Percentiles rank a stretch among this genome's conserved stretches.
Conservation (phyloP, 2,113 vertebrate species). For the Cyprinodon variegatus region DNA sequence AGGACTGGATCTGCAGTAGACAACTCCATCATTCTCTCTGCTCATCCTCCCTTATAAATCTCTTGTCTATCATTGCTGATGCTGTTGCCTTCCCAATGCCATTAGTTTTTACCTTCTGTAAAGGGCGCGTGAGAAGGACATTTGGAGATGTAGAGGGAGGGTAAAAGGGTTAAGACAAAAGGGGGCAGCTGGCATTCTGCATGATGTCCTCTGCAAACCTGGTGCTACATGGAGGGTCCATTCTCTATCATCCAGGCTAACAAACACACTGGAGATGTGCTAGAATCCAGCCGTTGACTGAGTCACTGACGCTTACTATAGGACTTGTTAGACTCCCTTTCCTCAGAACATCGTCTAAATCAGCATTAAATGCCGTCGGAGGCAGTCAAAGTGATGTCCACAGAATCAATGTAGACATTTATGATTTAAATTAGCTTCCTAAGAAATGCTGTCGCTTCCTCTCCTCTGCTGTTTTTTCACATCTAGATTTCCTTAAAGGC, state of each 20-base stretch:
- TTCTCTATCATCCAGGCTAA: conserved; percentile 47
- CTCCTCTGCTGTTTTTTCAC: conserved; percentile 1
- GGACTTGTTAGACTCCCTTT: neutral
- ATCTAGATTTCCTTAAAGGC: no score
- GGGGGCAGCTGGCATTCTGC: conserved; percentile 21
- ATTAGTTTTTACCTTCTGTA: conserved; percentile 65
- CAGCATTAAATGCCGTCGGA: conserved; percentile 30
- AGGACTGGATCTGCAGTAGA: conserved; percentile 65
- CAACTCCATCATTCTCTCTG: conserved; percentile 70
- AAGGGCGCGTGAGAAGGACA: conserved; percentile 56
- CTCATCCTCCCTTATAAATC: conserved; percentile 69
- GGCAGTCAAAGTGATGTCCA: conserved; percentile 10
- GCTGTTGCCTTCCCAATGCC: conserved; percentile 60
- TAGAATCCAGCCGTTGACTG: conserved; percentile 33
- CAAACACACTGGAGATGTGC: conserved; percentile 18
- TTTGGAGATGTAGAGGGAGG: conserved; percentile 20
- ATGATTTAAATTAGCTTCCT: conserved; percentile 17
- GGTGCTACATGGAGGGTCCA: conserved; percentile 63
- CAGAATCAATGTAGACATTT: conserved; percentile 40
- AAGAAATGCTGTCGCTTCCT: conserved; percentile 12
- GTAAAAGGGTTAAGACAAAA: conserved; percentile 12
- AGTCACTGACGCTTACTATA: conserved; percentile 30
- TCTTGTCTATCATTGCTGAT: conserved; percentile 63
- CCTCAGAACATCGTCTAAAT: conserved; percentile 22
- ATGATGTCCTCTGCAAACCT: conserved; percentile 37